phyloP scores from a whole-genome alignment of 1,140 invertebrate genomes.

The Cotesia typhae region DNA sequence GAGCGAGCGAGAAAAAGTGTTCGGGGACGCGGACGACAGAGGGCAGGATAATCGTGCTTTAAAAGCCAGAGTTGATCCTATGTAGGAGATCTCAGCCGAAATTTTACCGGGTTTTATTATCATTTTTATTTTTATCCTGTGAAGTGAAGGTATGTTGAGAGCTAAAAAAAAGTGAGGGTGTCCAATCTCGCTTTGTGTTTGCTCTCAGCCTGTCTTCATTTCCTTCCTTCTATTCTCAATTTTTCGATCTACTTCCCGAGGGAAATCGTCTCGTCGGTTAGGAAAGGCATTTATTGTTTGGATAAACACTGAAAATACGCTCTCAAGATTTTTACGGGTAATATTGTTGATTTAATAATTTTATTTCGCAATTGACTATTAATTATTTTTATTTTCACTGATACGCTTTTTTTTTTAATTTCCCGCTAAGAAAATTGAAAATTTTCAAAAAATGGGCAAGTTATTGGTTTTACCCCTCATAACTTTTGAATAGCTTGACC shows the following conservation, averaged over 20 bases:
- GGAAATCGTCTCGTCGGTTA: constrained; percentile 33
- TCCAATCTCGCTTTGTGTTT: constrained; percentile 23
- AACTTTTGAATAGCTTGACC: too few species aligned
- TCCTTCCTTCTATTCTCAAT: constrained; percentile 11
- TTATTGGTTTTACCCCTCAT: too few species aligned
- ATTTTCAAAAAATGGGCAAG: too few species aligned
- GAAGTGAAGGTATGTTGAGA: not conserved
- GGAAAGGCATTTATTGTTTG: constrained; percentile 33
- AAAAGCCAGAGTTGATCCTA: constrained; percentile 35
- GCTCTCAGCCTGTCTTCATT: not conserved
- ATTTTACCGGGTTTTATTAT: not conserved
- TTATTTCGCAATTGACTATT: too few species aligned
- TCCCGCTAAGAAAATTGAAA: too few species aligned
- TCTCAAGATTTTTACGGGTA: too few species aligned
- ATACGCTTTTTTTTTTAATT: too few species aligned
- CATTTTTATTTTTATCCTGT: constrained; percentile 4
- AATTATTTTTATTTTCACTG: too few species aligned
- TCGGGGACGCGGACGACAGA: not conserved
- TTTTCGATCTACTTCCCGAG: constrained; percentile 29
- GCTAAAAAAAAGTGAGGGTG: not conserved
- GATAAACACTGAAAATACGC: constrained; percentile 25
- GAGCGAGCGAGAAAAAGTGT: constrained; percentile 13
- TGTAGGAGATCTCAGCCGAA: constrained; percentile 18
- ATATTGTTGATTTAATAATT: too few species aligned
- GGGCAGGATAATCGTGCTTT: constrained; percentile 34